Conservation (phyloP, 2,888 invertebrate genomes). For the Nycteola revayana region DNA sequence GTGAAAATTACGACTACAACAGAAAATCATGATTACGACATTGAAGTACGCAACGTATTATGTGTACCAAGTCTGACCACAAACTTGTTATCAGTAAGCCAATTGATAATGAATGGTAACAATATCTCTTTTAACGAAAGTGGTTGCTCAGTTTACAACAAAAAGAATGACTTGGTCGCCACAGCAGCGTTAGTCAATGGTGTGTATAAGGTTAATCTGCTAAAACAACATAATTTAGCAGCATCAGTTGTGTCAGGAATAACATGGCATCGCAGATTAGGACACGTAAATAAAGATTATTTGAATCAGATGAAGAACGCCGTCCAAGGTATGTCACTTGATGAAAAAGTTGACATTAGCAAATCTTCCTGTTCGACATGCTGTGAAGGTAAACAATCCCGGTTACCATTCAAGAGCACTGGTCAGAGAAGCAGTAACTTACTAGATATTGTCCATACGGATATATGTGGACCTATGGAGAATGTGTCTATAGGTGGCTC, state of each 20-base stretch:
- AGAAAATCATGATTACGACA: slow-evolving; percentile 7
- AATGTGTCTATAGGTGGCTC: slow-evolving; percentile 2
- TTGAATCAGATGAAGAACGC: slow-evolving; percentile 3
- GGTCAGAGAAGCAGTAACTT: slow-evolving; percentile 6
- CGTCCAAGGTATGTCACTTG: slow-evolving; percentile 1
- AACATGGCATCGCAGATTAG: slow-evolving; percentile 3
- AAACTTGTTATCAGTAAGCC: slow-evolving; percentile 24
- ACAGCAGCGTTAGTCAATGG: slow-evolving; percentile 1
- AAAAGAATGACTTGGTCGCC: slow-evolving; percentile 3
- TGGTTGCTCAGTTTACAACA: slow-evolving; percentile 14
- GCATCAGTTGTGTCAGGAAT: not conserved
- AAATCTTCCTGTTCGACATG: slow-evolving; percentile 1
- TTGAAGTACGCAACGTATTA: slow-evolving; percentile 9
- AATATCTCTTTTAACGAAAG: slow-evolving; percentile 10
- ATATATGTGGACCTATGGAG: slow-evolving; percentile 17
- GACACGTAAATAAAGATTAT: not conserved
- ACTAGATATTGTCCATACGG: slow-evolving; percentile 13
- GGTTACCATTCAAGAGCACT: slow-evolving; percentile 16
- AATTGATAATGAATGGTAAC: slow-evolving; percentile 10
- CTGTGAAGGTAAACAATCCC: slow-evolving; percentile 19
- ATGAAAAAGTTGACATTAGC: slow-evolving; percentile 3
- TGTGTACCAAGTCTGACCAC: slow-evolving; percentile 18
- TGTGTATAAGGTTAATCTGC: slow-evolving; percentile 1
- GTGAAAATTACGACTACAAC: slow-evolving; percentile 2
- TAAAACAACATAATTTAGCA: no score